Conservation (phyloP, 2,888 invertebrate species). For the Platerodrilus igneus region DNA sequence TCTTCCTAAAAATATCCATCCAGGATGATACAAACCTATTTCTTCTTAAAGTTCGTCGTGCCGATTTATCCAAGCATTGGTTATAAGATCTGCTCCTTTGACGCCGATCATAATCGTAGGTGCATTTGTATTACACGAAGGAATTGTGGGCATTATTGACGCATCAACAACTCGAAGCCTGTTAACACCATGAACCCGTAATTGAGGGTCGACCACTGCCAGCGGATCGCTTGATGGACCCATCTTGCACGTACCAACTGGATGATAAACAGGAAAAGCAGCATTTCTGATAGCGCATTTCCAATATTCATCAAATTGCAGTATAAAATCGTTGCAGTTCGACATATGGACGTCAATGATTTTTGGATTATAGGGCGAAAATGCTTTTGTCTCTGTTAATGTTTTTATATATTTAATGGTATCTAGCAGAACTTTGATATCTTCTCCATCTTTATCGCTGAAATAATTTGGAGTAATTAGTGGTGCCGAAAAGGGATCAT, state of each 20-base stretch:
- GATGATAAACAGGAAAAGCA: constrained; percentile 79
- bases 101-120: constrained; percentile 89
- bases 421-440: constrained; percentile 72
- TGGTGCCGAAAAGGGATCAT: constrained; percentile 77
- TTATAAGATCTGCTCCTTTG: constrained; percentile 84
- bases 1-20: no score
- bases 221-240: constrained; percentile 69
- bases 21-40: no score
- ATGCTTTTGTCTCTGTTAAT: constrained; percentile 45
- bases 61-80: constrained; percentile 68
- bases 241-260: constrained; percentile 83
- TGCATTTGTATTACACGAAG: constrained; percentile 89
- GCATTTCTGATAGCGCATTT: constrained; percentile 78
- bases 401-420: constrained; percentile 78
- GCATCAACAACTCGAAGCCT: constrained; percentile 78
- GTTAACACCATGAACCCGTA: constrained; percentile 73
- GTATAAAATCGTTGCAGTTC: constrained; percentile 67
- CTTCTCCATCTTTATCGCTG: constrained; percentile 64
- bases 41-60: no score
- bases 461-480: constrained; percentile 91
- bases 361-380: constrained; percentile 43
- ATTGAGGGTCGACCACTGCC: constrained; percentile 74
- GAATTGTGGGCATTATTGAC: constrained; percentile 83
- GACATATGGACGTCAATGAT: constrained; percentile 52
- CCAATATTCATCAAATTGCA: constrained; percentile 81